phyloP scores from a whole-genome alignment of 2,797 vertebrate species.

The Rhyacichthys aspro region DNA sequence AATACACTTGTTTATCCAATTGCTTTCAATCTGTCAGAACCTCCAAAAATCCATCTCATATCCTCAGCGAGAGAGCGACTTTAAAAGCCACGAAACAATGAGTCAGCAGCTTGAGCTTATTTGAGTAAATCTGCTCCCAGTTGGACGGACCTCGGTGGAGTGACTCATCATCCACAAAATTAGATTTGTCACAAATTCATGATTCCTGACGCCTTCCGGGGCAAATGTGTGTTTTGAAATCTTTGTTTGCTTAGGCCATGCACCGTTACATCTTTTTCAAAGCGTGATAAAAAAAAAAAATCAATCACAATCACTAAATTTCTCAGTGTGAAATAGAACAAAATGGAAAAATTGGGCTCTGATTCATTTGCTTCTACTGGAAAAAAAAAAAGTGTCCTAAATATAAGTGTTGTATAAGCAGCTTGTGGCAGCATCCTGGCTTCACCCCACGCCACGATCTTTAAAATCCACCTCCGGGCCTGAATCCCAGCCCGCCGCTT shows the following conservation, averaged over 20 bases:
- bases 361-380: conserved; percentile 4
- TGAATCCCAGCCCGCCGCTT: background rate
- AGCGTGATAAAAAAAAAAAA: background rate
- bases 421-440: conserved; percentile 16
- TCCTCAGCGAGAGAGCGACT: background rate
- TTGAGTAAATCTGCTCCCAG: background rate
- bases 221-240: conserved; percentile 1
- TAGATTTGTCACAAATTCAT: background rate
- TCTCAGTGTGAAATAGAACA: background rate
- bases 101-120: conserved; percentile 4
- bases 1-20: too few species aligned
- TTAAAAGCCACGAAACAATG: background rate
- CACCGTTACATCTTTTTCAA: background rate
- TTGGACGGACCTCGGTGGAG: background rate
- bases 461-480: conserved; percentile 10
- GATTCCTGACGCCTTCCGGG: background rate
- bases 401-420: conserved; percentile 16
- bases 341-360: background rate
- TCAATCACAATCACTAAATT: too few species aligned
- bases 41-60: background rate
- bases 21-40: conserved; percentile 1
- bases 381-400: too few species aligned
- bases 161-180: conserved; percentile 17
- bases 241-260: background rate
- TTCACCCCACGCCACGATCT: conserved; percentile 7